Evolutionary conservation across 2,888 invertebrate genomes (phyloP), one percentile per base, ranked within the genome.

Genomic region (Vesta saturnalis): DNA sequence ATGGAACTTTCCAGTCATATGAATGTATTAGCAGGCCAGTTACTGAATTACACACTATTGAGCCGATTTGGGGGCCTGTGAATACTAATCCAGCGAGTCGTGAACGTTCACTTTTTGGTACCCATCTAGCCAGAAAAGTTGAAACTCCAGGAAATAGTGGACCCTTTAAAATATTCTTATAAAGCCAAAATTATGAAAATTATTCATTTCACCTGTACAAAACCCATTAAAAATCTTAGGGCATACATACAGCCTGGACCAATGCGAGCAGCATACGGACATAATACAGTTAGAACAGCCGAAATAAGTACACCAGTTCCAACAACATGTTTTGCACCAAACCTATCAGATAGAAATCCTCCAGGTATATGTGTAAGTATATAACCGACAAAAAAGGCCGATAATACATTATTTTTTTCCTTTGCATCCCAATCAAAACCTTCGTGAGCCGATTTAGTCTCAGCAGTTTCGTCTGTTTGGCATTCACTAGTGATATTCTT

Each of bases 51-150:
- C 90, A 89, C 57, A 90, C 83, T 12, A 91, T 88, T 0, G 90
- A 90, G 69, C 81, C 81, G 47, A 91, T 88, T 82, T 92, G 92
- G 0, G 92, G 91, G 0, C 94, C 94, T 1, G 94, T 92, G 75
- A 93, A 92, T 0, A 94, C 92, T 30, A 94, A 80, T 0, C 94
- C 90, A 0, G 94, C 93, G 80, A 94, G 88, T 71, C 91, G 89
- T 5, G 92, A 92, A 71, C 94, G 86, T 79, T 94, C 94, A 1
- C 89, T 88, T 0, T 91, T 84, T 0, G 94, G 94, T 0, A 93
- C 91, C 95, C 95, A 95, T 76, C 92, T 88, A 0, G 94, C 91
- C 2, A 95, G 83, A 81, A 95, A 49, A n/a, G 47, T 49, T 1
- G 15, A 15, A 1, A 49, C 47, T 8, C 14, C 18, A 12, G 47